Base-by-base conservation (phyloP, 2,888 invertebrate species). In the Rotaria magnacalcarata region DNA sequence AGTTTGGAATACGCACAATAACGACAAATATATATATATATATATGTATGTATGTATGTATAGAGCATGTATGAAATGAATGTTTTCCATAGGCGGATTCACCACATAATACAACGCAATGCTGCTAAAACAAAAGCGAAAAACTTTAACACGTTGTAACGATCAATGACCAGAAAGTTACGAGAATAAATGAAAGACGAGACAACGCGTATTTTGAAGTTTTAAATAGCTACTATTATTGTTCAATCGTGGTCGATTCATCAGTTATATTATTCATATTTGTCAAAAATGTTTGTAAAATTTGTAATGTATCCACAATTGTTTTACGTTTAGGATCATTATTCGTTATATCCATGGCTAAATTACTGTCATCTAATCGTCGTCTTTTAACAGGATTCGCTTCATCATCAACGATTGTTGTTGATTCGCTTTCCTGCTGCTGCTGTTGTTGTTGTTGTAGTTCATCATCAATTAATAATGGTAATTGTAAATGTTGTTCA, bases 331-430 rank as follows among this genome's bases (percentile, higher is more conserved):
- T 80, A 16, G 47, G 47, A 80, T 80, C 80, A 41, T 67, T 67
- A 34, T 67, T 67, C n/a, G 80, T 80, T 24, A 47, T 80, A 47
- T 80, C 80, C 10, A 80, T 80, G 10, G 80, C 47, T 80, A 47
- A 47, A 80, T 24, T 80, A 80, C 14, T 80, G n/a, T 80, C 80
- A 47, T 80, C 80, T 47, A 80, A 80, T n/a, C 80, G 80, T 47
- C 80, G 80, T 80, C 47, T 80, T 47, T 80, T 80, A 24, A 80
- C 34, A 47, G 80, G 80, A 80, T 47, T 80, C n/a, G 8, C 47
- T 47, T 80, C 47, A 80, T 80, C 80, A 80, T 80, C 80, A 80
- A 47, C 47, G 14, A 47, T 80, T 14, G 47, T 80, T 47, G 47
- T 80, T 47, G 80, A 24, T n/a, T 47, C 80, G n/a, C 47, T 80